Evolutionary conservation across 2,113 vertebrate genomes (phyloP).

Genomic region (Protobothrops flavoviridis): DNA sequence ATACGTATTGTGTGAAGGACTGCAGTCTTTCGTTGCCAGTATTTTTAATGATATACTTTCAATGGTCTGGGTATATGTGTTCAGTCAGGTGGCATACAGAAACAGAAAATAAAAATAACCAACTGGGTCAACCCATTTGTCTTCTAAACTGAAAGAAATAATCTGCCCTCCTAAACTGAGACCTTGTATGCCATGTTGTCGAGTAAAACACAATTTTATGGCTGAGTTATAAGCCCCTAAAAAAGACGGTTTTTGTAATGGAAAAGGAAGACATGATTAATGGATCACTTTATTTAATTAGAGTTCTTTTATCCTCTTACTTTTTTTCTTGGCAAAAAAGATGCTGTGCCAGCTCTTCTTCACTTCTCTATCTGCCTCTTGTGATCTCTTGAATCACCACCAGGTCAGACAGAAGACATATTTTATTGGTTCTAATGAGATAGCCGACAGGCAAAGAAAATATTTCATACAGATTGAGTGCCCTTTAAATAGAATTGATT

Average conservation of each 20-base stretch:
- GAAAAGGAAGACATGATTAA: conserved; percentile 35
- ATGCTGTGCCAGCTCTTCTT: conserved; percentile 40
- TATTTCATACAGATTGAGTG: conserved; percentile 38
- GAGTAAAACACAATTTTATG: conserved; percentile 34
- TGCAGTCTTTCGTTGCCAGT: conserved; percentile 32
- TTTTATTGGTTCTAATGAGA: conserved; percentile 54
- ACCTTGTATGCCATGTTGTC: conserved; percentile 52
- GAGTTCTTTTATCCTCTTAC: conserved; percentile 38
- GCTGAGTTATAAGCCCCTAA: conserved; percentile 31
- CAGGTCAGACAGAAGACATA: conserved; percentile 50
- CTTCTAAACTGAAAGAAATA: conserved; percentile 52
- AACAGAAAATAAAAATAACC: conserved; percentile 44
- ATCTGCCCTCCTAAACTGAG: conserved; percentile 40
- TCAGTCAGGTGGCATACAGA: conserved; percentile 40
- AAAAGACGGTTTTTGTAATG: conserved; percentile 36
- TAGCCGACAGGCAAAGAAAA: conserved; percentile 51
- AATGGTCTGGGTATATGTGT: conserved; percentile 44
- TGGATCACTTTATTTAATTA: conserved; percentile 41
- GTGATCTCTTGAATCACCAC: conserved; percentile 30
- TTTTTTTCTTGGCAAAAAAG: conserved; percentile 16
- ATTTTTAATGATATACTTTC: conserved; percentile 55
- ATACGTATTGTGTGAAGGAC: background rate
- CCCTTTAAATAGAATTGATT: conserved; percentile 54
- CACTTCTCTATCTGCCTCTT: conserved; percentile 27
- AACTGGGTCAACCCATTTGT: conserved; percentile 53